Evolutionary conservation across 1,140 invertebrate species (phyloP).

Genomic region (Periplaneta americana): DNA sequence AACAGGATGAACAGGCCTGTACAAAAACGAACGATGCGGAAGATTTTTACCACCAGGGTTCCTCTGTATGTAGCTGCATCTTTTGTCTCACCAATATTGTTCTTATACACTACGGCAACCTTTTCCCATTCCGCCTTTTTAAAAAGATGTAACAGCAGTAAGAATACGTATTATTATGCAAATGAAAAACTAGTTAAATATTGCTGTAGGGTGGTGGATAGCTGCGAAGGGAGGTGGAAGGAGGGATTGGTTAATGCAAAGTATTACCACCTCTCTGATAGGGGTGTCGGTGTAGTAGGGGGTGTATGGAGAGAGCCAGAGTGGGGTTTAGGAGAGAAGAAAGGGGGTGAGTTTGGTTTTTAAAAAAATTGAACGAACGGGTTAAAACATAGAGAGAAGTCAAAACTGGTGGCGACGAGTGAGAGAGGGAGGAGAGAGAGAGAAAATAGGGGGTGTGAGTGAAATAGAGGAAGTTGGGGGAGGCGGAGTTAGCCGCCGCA

Average conservation of each 20-base stretch:
- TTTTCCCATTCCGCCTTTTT: not conserved
- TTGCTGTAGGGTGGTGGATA: not conserved
- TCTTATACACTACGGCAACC: not conserved
- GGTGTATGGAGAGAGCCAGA: not conserved
- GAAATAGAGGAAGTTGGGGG: constrained; percentile 2
- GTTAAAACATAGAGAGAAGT: not conserved
- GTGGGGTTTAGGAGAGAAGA: not conserved
- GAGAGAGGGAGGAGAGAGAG: not conserved
- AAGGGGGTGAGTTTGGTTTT: not conserved
- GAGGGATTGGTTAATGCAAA: no score
- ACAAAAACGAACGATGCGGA: not conserved
- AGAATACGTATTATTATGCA: not conserved
- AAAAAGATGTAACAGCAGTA: not conserved
- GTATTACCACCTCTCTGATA: not conserved
- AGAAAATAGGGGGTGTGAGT: not conserved
- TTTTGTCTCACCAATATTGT: not conserved
- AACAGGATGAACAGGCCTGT: not conserved
- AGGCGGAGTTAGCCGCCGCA: not conserved
- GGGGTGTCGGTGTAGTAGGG: not conserved
- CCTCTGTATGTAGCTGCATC: not conserved
- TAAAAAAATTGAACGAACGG: not conserved
- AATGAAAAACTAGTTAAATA: not conserved
- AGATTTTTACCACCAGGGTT: not conserved
- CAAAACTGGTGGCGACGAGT: not conserved
- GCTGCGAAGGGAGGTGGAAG: no score